Evolutionary conservation across 2,888 invertebrate species (phyloP).

Genomic region (Dimorphilus gyrociliatus): DNA sequence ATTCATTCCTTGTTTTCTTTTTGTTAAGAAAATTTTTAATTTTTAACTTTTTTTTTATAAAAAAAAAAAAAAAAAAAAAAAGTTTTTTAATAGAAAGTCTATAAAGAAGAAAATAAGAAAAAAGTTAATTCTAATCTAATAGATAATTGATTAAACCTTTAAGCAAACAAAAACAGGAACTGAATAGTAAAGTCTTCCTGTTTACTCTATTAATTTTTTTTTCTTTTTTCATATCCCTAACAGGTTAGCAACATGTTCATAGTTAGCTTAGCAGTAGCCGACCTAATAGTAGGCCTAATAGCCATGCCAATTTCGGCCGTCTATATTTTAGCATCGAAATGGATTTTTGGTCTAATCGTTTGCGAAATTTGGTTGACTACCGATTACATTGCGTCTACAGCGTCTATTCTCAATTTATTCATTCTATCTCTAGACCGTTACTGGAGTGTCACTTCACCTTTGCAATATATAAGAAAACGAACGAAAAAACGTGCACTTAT

Average conservation of each 20-base stretch:
- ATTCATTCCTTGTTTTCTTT: too few relatives aligned
- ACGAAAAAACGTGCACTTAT: constrained; percentile 40
- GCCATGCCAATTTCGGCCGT: constrained; percentile 43
- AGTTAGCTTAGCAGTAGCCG: constrained; percentile 41
- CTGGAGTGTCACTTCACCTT: constrained; percentile 42
- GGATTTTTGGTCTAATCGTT: constrained; percentile 41
- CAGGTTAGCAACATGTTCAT: constrained; percentile 44
- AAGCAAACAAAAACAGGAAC: too few relatives aligned
- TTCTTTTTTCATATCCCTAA: too few relatives aligned
- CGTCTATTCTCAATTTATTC: constrained; percentile 45
- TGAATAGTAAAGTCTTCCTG: too few relatives aligned
- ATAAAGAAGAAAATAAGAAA: too few relatives aligned
- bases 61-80: too few relatives aligned
- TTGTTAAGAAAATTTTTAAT: too few relatives aligned
- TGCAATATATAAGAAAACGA: constrained; percentile 40
- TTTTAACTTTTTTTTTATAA: too few relatives aligned
- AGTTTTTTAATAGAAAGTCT: too few relatives aligned
- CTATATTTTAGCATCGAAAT: constrained; percentile 38
- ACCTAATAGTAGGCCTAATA: constrained; percentile 40
- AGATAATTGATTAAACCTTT: too few relatives aligned
- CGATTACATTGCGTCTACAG: constrained; percentile 46
- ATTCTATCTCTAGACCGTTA: constrained; percentile 38
- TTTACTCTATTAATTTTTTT: too few relatives aligned
- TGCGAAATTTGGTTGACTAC: constrained; percentile 45
- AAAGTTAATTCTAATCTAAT: too few relatives aligned